phyloP scores from a whole-genome alignment of 2,797 vertebrate species.

The Galagoides demidoff region DNA sequence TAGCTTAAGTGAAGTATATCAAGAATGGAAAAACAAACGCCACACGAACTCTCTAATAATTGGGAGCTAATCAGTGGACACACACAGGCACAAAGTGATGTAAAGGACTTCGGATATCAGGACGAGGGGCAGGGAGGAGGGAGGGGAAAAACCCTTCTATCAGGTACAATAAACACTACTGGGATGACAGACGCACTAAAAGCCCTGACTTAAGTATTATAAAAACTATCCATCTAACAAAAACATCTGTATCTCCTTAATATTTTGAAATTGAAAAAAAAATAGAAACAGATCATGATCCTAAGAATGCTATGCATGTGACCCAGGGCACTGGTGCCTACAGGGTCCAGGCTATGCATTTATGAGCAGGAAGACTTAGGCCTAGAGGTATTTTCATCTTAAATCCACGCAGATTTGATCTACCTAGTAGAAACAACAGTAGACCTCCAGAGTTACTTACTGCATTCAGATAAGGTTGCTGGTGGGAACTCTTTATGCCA shows the following conservation, averaged over 20 bases:
- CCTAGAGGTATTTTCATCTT: constrained; percentile 65
- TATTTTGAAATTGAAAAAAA: neutral
- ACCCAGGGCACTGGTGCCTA: constrained; percentile 37
- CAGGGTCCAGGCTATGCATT: neutral
- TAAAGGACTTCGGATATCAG: neutral
- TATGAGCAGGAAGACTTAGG: constrained; percentile 46
- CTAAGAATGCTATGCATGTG: neutral
- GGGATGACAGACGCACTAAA: neutral
- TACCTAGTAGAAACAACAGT: constrained; percentile 65
- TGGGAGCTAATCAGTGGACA: neutral
- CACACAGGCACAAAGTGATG: neutral
- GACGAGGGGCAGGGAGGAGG: neutral
- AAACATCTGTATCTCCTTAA: neutral
- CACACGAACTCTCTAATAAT: neutral
- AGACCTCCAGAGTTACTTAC: constrained; percentile 64
- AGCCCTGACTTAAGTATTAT: neutral
- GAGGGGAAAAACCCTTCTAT: neutral
- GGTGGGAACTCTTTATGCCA: constrained; percentile 30
- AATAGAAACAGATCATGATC: neutral
- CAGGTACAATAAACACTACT: neutral
- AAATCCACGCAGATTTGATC: constrained; percentile 68
- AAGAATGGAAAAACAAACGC: neutral
- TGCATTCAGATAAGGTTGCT: constrained; percentile 65
- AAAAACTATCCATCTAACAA: neutral
- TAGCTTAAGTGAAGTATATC: neutral